Percentiles rank a stretch among this genome's conserved stretches.
Evolutionary conservation across 35 echinoderm and acorn worm genomes (phyloP).

Genomic region (Hemicentrotus pulcherrimus): DNA sequence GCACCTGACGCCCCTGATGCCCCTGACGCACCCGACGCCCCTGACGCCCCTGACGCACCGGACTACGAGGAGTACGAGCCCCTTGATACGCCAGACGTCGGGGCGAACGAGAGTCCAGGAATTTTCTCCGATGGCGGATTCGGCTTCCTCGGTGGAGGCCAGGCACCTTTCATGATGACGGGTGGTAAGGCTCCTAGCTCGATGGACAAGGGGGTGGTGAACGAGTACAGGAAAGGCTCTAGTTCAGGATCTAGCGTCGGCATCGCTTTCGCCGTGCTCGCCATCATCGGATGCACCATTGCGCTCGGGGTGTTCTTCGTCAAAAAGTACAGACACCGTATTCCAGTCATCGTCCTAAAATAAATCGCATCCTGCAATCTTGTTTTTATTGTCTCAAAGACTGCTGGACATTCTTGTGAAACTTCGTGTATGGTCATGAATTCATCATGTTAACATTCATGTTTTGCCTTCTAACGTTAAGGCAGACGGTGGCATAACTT

Average conservation of each 20-base stretch:
- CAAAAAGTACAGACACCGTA: slow-evolving; percentile 9
- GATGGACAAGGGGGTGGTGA: not conserved
- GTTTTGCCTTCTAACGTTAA: not conserved
- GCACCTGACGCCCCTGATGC: not conserved
- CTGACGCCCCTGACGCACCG: not conserved
- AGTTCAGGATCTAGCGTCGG: slow-evolving; percentile 28
- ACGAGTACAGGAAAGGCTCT: not conserved
- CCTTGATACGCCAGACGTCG: slow-evolving; percentile 12
- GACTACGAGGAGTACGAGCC: not conserved
- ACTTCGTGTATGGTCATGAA: not conserved
- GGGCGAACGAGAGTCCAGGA: not conserved
- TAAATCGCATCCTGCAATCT: not conserved
- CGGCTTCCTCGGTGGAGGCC: not conserved
- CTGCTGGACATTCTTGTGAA: not conserved
- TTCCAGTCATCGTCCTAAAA: slow-evolving; percentile 19
- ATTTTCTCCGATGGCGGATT: slow-evolving; percentile 5
- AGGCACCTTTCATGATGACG: not conserved
- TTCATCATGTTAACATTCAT: not conserved
- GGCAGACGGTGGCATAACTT: not conserved
- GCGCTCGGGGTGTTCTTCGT: not conserved
- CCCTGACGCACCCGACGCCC: not conserved
- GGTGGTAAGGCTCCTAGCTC: not conserved
- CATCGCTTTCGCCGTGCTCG: slow-evolving; percentile 27
- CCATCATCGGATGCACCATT: not conserved
- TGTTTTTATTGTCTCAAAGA: not conserved